These are phyloP conservation scores for Stegana nigrithorax DNA, from an alignment of 2,888 invertebrate species.

Conservation along the genomic window DNA sequence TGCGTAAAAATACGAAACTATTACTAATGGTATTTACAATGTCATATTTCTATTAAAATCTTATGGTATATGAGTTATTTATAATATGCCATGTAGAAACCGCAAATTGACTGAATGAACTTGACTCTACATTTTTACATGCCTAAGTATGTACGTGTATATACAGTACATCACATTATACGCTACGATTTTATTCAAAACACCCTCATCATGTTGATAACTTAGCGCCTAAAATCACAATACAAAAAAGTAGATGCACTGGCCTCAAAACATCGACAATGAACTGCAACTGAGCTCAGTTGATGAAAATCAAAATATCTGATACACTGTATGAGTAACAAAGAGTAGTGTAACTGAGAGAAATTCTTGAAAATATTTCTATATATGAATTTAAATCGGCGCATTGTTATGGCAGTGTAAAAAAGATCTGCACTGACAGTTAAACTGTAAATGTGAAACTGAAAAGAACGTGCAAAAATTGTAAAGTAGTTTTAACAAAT, in stretches of 20 bases:
- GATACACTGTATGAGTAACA: not conserved
- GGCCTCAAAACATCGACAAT: conserved; percentile 6
- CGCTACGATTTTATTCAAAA: no score
- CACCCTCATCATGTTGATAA: no score
- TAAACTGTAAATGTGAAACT: not conserved
- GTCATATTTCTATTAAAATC: no score
- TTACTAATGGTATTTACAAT: no score
- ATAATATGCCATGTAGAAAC: not conserved
- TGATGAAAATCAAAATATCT: not conserved
- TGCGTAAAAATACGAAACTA: no score
- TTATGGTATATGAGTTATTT: no score
- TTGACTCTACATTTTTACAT: conserved; percentile 26
- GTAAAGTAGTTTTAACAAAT: not conserved
- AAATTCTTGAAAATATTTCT: not conserved
- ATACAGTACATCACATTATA: no score
- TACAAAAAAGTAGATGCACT: conserved; percentile 5
- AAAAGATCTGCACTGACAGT: not conserved
- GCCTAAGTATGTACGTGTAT: no score
- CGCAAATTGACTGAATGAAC: conserved; percentile 40
- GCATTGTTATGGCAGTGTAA: conserved; percentile 10
- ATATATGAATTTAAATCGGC: not conserved
- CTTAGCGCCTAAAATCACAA: conserved; percentile 4
- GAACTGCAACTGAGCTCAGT: conserved; percentile 3
- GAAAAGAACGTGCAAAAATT: no score
- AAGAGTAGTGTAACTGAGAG: not conserved